A percentile compares a stretch with the other conserved stretches of the same genome.
These are phyloP conservation scores for Megathymus violae DNA, from an alignment of 1,140 invertebrate species.

Conservation along the genomic window DNA sequence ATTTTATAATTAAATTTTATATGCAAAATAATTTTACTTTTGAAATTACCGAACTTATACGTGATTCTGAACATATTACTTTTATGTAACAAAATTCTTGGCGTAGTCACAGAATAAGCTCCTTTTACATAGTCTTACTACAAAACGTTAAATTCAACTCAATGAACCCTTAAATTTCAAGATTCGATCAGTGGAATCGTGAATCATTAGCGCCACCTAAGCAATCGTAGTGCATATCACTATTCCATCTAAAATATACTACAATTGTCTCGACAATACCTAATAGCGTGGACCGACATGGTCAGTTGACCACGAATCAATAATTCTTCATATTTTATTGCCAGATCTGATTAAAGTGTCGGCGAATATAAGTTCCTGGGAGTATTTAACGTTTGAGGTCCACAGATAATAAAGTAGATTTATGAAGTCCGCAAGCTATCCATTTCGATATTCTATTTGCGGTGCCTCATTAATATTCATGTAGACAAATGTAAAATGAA, in stretches of 20 bases:
- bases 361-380: constrained; percentile 11
- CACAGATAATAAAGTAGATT: constrained; percentile 23
- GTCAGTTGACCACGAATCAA: constrained; percentile 9
- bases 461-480: constrained; percentile 20
- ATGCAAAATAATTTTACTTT: too few species aligned
- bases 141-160: background rate
- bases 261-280: constrained; percentile 1
- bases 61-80: too few species aligned
- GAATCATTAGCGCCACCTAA: constrained; percentile 18
- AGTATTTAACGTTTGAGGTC: constrained; percentile 23
- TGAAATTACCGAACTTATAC: too few species aligned
- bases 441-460: constrained; percentile 21
- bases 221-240: constrained; percentile 2
- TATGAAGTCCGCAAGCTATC: constrained; percentile 11
- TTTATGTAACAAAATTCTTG: too few species aligned
- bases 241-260: constrained; percentile 13
- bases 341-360: constrained; percentile 10
- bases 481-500: constrained; percentile 25
- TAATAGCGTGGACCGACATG: constrained; percentile 7
- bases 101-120: too few species aligned
- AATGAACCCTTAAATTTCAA: background rate
- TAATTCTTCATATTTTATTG: constrained; percentile 21
- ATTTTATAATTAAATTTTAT: too few species aligned
- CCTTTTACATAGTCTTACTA: too few species aligned
- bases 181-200: background rate